Percentiles rank a stretch among this genome's conserved stretches.
Conservation (phyloP, 2,113 vertebrate genomes). For the Megaptera novaeangliae region DNA sequence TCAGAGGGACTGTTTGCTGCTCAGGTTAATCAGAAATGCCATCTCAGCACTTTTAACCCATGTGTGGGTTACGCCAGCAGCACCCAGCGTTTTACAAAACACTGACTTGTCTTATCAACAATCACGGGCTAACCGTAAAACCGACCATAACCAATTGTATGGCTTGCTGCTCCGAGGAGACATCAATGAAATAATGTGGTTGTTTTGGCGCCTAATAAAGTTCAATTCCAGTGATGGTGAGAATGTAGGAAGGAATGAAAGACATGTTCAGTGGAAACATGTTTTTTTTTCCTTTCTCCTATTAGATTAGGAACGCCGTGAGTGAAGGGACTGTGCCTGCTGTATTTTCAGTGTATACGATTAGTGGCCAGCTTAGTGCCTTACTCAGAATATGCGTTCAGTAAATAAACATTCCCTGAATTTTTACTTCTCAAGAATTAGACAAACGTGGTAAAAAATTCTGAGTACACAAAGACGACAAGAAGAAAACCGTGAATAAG, state of each 20-base stretch:
- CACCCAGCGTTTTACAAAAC: conserved; percentile 33
- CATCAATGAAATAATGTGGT: background rate
- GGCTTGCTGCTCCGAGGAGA: background rate
- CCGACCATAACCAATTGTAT: background rate
- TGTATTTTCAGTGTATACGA: background rate
- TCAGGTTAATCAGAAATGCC: conserved; percentile 21
- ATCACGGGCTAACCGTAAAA: conserved; percentile 12
- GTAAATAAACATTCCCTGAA: background rate
- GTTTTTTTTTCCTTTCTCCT: background rate
- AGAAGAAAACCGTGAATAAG: background rate
- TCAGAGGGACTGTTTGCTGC: background rate
- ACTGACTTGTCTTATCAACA: conserved; percentile 1
- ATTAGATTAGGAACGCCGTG: background rate
- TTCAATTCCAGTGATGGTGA: conserved; percentile 2
- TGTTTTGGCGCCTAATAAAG: background rate
- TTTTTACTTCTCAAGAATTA: conserved; percentile 28
- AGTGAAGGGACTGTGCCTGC: background rate
- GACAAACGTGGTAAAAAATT: background rate
- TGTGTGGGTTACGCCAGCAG: conserved; percentile 13
- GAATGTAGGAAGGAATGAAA: conserved; percentile 32
- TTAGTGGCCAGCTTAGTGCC: background rate
- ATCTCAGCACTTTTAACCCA: background rate
- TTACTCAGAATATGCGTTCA: background rate
- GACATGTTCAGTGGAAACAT: background rate
- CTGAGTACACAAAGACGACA: background rate